Percentiles rank a stretch among this genome's conserved stretches.
Conservation (phyloP, 2,888 invertebrate genomes). For the Mythimna pallens region DNA sequence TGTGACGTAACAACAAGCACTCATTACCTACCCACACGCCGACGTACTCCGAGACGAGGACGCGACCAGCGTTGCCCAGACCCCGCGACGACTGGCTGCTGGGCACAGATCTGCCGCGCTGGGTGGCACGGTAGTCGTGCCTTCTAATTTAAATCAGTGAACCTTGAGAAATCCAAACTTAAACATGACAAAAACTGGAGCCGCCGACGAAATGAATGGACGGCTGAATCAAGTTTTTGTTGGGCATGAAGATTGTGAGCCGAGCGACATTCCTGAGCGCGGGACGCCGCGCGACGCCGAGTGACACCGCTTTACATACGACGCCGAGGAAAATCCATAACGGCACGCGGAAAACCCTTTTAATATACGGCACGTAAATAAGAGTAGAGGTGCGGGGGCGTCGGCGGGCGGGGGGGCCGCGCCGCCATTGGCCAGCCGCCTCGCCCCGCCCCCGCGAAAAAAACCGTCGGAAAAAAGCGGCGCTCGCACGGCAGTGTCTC, state of each 20-base stretch:
- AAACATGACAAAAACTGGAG: slow-evolving; percentile 61
- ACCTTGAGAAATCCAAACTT: slow-evolving; percentile 55
- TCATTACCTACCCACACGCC: slow-evolving; percentile 51
- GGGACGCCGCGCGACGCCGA: slow-evolving; percentile 26
- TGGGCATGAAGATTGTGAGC: slow-evolving; percentile 41
- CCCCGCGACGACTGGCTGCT: slow-evolving; percentile 5
- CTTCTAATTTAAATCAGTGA: slow-evolving; percentile 61
- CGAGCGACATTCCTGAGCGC: slow-evolving; percentile 49
- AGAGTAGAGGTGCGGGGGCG: slow-evolving; percentile 75
- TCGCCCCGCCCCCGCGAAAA: slow-evolving; percentile 86
- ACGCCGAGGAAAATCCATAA: slow-evolving; percentile 88
- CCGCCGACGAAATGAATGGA: slow-evolving; percentile 65
- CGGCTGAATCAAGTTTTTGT: slow-evolving; percentile 59
- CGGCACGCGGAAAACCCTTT: slow-evolving; percentile 90
- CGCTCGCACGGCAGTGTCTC: slow-evolving; percentile 86
- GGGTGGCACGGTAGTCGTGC: slow-evolving; percentile 29
- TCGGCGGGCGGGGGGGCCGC: slow-evolving; percentile 70
- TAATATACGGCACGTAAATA: slow-evolving; percentile 90
- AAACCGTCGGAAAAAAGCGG: slow-evolving; percentile 84
- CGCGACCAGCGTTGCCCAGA: slow-evolving; percentile 3
- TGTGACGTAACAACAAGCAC: slow-evolving; percentile 65
- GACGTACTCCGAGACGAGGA: slow-evolving; percentile 4
- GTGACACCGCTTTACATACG: slow-evolving; percentile 60
- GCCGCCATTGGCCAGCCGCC: slow-evolving; percentile 79
- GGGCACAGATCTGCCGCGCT: neutral